Percentiles rank a stretch among this genome's conserved stretches.
These are phyloP conservation scores for Saguinus midas DNA, from an alignment of 2,113 vertebrate genomes.

Conservation along the genomic window DNA sequence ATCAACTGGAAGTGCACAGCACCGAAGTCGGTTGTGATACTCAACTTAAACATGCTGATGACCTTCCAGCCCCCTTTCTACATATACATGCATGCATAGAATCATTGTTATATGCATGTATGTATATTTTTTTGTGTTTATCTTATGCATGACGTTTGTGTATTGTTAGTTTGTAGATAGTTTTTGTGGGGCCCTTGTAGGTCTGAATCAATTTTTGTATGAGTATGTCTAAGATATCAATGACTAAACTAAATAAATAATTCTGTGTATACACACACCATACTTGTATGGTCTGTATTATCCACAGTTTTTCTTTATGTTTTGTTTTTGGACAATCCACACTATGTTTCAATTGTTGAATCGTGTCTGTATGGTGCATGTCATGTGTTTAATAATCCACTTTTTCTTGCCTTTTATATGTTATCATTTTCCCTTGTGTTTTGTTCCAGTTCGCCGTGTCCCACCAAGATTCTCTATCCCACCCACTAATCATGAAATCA, in stretches of 20 bases:
- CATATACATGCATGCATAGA: conserved; percentile 82
- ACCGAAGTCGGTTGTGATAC: conserved; percentile 85
- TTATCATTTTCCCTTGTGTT: conserved; percentile 84
- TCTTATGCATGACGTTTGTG: conserved; percentile 91
- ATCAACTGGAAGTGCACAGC: conserved; percentile 91
- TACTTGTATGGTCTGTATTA: conserved; percentile 79
- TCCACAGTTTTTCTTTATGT: conserved; percentile 73
- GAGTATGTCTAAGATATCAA: conserved; percentile 81
- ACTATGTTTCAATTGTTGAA: conserved; percentile 71
- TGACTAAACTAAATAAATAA: conserved; percentile 76
- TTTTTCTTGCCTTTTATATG: conserved; percentile 77
- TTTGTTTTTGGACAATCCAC: conserved; percentile 69
- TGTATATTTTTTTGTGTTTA: conserved; percentile 80
- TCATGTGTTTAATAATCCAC: conserved; percentile 61
- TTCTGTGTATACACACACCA: conserved; percentile 81
- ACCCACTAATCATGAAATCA: conserved; percentile 99
- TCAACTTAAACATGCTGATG: conserved; percentile 88
- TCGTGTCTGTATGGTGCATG: conserved; percentile 85
- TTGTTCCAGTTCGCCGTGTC: conserved; percentile 95
- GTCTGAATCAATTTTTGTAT: conserved; percentile 83
- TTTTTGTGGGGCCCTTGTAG: conserved; percentile 81
- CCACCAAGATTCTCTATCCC: conserved; percentile 99
- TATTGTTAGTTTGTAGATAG: conserved; percentile 86
- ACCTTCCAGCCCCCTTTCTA: conserved; percentile 85
- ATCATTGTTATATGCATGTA: conserved; percentile 77